Percentiles rank a stretch among this genome's conserved stretches.
Evolutionary conservation across 2,888 invertebrate genomes (phyloP).

Genomic region (Lasius fuliginosus): DNA sequence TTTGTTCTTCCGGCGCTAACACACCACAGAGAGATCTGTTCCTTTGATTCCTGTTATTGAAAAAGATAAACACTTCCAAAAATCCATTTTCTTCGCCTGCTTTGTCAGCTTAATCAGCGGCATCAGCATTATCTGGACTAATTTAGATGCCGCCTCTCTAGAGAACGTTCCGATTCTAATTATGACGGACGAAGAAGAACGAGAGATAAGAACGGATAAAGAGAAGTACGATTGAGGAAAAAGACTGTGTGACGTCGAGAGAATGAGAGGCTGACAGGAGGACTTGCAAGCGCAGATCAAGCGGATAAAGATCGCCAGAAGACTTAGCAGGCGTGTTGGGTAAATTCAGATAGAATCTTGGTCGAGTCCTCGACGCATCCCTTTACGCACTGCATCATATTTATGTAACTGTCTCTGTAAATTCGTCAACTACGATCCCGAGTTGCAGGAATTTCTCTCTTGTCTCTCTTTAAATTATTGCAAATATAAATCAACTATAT

Average conservation of each 20-base stretch:
- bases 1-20: background rate
- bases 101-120: constrained; percentile 63
- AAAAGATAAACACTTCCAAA: constrained; percentile 38
- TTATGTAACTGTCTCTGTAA: constrained; percentile 61
- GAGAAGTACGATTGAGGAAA: constrained; percentile 31
- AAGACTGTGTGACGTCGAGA: background rate
- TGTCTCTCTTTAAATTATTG: background rate
- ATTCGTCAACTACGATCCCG: constrained; percentile 26
- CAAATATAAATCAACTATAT: background rate
- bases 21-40: constrained; percentile 7
- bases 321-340: constrained; percentile 76
- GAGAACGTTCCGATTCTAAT: constrained; percentile 45
- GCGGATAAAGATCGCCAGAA: constrained; percentile 71
- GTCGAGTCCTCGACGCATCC: constrained; percentile 59
- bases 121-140: constrained; percentile 72
- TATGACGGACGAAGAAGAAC: constrained; percentile 55
- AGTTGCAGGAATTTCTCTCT: background rate
- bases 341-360: constrained; percentile 78
- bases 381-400: constrained; percentile 64
- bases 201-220: constrained; percentile 64
- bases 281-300: constrained; percentile 65
- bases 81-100: constrained; percentile 34
- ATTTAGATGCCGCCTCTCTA: constrained; percentile 75
- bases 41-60: constrained; percentile 24
- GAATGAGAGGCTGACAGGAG: constrained; percentile 47